A percentile compares a stretch with the other conserved stretches of the same genome.
Conservation (phyloP, 2,888 invertebrate species). For the Byasa hedistus region DNA sequence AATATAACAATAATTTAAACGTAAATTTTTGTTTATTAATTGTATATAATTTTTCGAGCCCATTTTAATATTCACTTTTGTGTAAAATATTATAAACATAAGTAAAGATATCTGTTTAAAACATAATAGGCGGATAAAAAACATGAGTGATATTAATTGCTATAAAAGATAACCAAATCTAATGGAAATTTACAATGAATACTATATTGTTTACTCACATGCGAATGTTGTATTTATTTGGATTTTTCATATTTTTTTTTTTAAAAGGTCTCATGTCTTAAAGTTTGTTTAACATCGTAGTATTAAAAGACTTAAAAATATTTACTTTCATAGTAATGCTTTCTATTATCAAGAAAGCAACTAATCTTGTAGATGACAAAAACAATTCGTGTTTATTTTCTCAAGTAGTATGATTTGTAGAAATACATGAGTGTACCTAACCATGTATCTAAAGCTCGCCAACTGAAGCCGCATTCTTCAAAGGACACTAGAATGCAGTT, state of each 20-base stretch:
- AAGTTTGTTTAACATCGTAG: too few species aligned
- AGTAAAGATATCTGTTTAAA: background rate
- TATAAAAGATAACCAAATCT: too few species aligned
- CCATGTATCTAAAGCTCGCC: constrained; percentile 7
- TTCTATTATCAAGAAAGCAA: too few species aligned
- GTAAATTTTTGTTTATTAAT: background rate
- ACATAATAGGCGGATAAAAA: too few species aligned
- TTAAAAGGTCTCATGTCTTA: too few species aligned
- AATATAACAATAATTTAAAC: constrained; percentile 35
- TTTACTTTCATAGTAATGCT: too few species aligned
- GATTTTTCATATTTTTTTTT: too few species aligned
- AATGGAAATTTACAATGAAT: too few species aligned
- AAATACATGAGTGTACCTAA: background rate
- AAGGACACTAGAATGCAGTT: constrained; percentile 29
- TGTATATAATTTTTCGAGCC: background rate
- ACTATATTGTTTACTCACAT: too few species aligned
- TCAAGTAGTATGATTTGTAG: background rate
- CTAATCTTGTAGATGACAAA: background rate
- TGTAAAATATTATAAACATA: background rate
- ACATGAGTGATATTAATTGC: too few species aligned
- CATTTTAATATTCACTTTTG: background rate
- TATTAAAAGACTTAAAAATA: too few species aligned
- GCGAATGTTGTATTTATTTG: too few species aligned
- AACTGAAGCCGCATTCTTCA: constrained; percentile 8
- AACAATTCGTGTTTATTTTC: background rate